phyloP scores from a whole-genome alignment of 2,797 vertebrate species.

The Chromobotia macracanthus region DNA sequence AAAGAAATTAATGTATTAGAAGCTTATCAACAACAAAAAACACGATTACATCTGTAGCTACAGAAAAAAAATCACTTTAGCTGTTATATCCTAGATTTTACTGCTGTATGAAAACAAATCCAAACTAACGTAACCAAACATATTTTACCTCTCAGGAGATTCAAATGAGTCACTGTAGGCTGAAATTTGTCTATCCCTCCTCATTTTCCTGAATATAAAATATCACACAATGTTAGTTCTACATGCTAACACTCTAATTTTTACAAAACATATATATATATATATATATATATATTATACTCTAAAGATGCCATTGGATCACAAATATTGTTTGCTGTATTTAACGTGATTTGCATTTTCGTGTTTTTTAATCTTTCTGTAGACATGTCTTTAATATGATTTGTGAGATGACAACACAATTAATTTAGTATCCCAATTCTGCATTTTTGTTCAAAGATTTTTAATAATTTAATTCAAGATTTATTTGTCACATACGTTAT shows the following conservation, averaged over 20 bases:
- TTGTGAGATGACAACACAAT: too few species aligned
- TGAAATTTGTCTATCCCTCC: constrained; percentile 76
- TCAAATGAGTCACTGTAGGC: constrained; percentile 55
- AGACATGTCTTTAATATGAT: not conserved
- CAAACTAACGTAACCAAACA: not conserved
- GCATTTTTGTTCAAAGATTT: too few species aligned
- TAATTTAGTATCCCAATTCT: too few species aligned
- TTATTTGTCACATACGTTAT: too few species aligned
- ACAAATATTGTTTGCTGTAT: too few species aligned
- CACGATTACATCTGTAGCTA: not conserved
- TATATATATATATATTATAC: too few species aligned
- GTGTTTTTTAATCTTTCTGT: too few species aligned
- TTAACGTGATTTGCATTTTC: too few species aligned
- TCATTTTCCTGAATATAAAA: constrained; percentile 76
- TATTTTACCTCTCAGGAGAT: constrained; percentile 63
- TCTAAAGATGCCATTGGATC: too few species aligned
- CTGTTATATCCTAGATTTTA: not conserved
- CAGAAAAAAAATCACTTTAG: not conserved
- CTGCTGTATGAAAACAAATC: not conserved
- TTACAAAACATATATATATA: too few species aligned
- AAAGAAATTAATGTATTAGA: constrained; percentile 41
- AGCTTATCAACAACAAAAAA: constrained; percentile 16
- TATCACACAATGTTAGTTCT: constrained; percentile 18
- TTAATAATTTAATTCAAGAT: too few species aligned
- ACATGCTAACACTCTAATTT: too few species aligned